Evolutionary conservation across 2,888 invertebrate species (phyloP).

Genomic region (Agrotis ipsilon): DNA sequence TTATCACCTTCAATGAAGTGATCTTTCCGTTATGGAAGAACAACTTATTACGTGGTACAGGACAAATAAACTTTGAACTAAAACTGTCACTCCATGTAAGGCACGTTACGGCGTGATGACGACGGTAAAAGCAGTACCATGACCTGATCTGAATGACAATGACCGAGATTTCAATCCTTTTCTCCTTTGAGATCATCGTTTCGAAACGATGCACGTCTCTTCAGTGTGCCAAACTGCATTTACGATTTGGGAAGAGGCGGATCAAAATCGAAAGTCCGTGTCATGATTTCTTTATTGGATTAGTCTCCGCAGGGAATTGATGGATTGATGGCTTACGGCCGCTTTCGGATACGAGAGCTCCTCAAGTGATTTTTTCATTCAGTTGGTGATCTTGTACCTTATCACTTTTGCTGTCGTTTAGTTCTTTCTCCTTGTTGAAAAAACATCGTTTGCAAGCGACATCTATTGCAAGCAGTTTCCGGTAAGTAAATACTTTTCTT

Average conservation of each 20-base stretch:
- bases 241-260: constrained; percentile 53
- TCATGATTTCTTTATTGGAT: background rate
- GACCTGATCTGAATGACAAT: constrained; percentile 67
- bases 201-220: constrained; percentile 61
- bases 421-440: background rate
- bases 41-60: constrained; percentile 59
- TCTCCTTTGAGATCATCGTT: constrained; percentile 74
- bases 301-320: background rate
- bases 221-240: constrained; percentile 46
- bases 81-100: constrained; percentile 61
- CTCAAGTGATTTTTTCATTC: background rate
- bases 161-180: constrained; percentile 71
- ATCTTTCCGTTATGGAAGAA: constrained; percentile 54
- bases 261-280: constrained; percentile 51
- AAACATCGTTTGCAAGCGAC: constrained; percentile 20
- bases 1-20: constrained; percentile 55
- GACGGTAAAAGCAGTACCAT: constrained; percentile 60
- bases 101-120: constrained; percentile 42
- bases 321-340: background rate
- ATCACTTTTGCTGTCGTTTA: background rate
- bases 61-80: constrained; percentile 59
- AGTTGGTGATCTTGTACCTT: background rate
- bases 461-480: constrained; percentile 11
- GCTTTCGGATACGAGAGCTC: background rate
- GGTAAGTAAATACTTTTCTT: constrained; percentile 40